Base-by-base conservation (phyloP, 2,113 vertebrate species). In the Trinectes maculatus region DNA sequence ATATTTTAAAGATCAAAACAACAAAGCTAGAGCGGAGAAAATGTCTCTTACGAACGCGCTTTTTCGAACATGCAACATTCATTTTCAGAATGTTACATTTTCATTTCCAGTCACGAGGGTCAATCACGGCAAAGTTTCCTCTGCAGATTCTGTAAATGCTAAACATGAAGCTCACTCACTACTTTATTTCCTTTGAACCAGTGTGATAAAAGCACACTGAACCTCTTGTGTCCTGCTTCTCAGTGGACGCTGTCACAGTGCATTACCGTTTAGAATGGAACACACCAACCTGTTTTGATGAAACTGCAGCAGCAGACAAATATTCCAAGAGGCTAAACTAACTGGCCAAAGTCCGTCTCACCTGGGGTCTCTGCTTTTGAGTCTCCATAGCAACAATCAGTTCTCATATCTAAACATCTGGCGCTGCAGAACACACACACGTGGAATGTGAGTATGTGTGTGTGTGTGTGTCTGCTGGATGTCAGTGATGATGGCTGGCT, bases 381-480 rank as follows among this genome's bases (percentile, higher is more conserved):
- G 37, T 71, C 33, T 36, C 74, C 29, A 58, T 64, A 10, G 58
- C 18, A 64, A 77, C 73, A 56, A 40, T 15, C 51, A 49, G 40
- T 16, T 31, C 6, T 52, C n/a, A 34, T 11, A 7, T 36, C 52
- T 57, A 22, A 22, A 4, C 22, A 43, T 48, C 26, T 49, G 37
- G 29, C 37, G 36, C 24, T 15, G 16, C 48, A 48, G n/a, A 18
- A 33, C 46, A 19, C 15, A 26, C 18, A n/a, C 33, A 24, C 3
- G 28, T 3, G n/a, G 7, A 40, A 4, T 8, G 6, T 36, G 15
- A 26, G 5, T 40, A 15, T 43, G 9, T 12, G 19, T 29, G 28
- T 42, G 33, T 39, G 40, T 15, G 44, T 4, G 13, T 26, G 15
- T 37, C 25, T 28, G 6, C 6, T 31, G 6, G 18, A 22, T 37